Base-by-base conservation (phyloP, 2,888 invertebrate species). In the Bhutanitis thaidina region DNA sequence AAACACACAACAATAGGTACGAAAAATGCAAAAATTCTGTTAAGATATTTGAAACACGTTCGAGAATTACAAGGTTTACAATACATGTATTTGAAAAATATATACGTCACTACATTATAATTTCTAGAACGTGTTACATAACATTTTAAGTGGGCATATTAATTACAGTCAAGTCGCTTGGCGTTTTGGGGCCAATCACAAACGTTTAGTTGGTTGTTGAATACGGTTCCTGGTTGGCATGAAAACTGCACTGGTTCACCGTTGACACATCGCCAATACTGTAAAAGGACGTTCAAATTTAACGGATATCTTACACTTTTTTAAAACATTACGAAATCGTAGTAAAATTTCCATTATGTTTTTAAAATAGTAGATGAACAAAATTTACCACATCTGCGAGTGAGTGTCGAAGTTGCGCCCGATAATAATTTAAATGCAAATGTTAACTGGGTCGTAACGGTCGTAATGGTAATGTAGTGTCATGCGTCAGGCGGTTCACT, bases 191-290 rank as follows among this genome's bases (percentile, higher is more conserved):
- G 94, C 96, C 96, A 97, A 76, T 95, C 96, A 74, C 97, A 97
- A 12, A 94, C 92, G 64, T 92, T 92, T 37, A 90, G 88, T 20
- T 90, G 79, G 0, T 92, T 91, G 67, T 96, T 94, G 90, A 94
- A 97, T 3, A 94, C 92, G 0, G 95, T 93, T 16, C 94, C 95
- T 0, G 92, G 87, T 58, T 92, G 92, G 69, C 97, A 97, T 10
- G 91, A 88, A 71, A 95, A 95, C 61, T 92, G 92, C 43, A 93
- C 82, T 3, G 94, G 93, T 67, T 93, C 92, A 4, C 95, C 96
- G 72, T 95, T 93, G 15, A 94, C 94, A 72, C 97, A 97, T 54
- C 96, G 93, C 87, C 95, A 96, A 68, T 96, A 97, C 96, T 96
- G 82, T 43, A 67, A 70, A 62, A 59, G 57, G 55, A 12, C 27